These are phyloP conservation scores for Drosophila borealis DNA, from an alignment of 2,888 invertebrate species.

Conservation along the genomic window DNA sequence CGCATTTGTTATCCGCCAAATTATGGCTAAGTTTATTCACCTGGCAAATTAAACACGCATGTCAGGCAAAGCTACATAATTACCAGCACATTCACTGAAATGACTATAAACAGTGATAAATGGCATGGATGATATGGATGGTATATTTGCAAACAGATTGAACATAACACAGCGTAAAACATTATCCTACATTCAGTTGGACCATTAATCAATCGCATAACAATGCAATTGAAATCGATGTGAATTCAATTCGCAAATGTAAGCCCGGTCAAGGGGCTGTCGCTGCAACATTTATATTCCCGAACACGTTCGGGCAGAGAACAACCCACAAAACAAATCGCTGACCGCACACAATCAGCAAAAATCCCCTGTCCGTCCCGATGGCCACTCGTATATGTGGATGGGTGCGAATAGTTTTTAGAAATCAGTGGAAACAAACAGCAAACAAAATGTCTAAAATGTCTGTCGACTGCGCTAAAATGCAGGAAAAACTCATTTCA, in stretches of 20 bases:
- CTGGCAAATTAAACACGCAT: neutral
- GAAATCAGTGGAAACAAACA: conserved; percentile 48
- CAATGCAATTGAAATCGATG: conserved; percentile 37
- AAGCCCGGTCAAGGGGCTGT: conserved; percentile 1
- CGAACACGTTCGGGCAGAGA: conserved; percentile 18
- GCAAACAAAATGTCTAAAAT: conserved; percentile 53
- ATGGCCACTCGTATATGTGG: neutral
- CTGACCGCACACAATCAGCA: conserved; percentile 51
- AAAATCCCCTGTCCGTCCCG: conserved; percentile 5
- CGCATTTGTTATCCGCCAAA: no score
- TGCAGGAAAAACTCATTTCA: conserved; percentile 74
- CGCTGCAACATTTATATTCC: conserved; percentile 27
- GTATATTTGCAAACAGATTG: conserved; percentile 9
- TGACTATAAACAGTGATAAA: neutral
- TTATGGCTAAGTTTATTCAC: neutral
- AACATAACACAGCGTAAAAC: conserved; percentile 1
- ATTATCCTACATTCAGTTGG: conserved; percentile 13
- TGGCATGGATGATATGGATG: neutral
- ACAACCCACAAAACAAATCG: conserved; percentile 32
- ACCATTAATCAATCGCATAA: conserved; percentile 48
- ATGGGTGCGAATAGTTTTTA: conserved; percentile 39
- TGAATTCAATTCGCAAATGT: conserved; percentile 42
- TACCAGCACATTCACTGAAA: neutral
- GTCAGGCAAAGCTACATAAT: neutral
- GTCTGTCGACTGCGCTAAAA: conserved; percentile 57